Conservation (phyloP, 2,113 vertebrate species). For the Coreoperca whiteheadi region DNA sequence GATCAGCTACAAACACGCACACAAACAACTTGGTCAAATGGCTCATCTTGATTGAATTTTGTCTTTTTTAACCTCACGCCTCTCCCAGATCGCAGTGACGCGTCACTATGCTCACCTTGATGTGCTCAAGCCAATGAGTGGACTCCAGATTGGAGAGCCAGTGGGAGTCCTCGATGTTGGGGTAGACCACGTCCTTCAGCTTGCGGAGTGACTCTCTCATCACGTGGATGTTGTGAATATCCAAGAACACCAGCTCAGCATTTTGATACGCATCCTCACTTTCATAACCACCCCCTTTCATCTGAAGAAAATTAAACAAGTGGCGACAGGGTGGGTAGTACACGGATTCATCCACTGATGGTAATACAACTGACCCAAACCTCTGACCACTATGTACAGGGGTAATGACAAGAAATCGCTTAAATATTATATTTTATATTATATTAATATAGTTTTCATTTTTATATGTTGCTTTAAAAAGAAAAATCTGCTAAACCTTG, state of each 20-base stretch:
- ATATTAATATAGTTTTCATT: background rate
- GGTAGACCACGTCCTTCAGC: slow-evolving; percentile 96
- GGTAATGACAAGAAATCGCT: too few species aligned
- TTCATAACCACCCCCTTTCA: slow-evolving; percentile 97
- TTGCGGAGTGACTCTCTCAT: slow-evolving; percentile 97
- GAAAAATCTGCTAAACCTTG: slow-evolving; percentile 83
- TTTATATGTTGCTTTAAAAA: background rate
- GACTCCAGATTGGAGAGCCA: slow-evolving; percentile 98
- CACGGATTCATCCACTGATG: background rate
- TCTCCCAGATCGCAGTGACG: background rate
- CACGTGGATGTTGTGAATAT: slow-evolving; percentile 99
- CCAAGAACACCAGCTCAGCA: slow-evolving; percentile 95
- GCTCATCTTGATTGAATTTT: background rate
- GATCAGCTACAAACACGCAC: slow-evolving; percentile 86
- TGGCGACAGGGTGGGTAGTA: background rate
- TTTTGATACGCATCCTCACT: slow-evolving; percentile 99
- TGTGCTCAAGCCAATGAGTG: slow-evolving; percentile 98
- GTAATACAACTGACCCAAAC: background rate
- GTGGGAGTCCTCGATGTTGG: slow-evolving; percentile 95
- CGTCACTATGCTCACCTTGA: slow-evolving; percentile 87
- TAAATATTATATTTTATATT: background rate
- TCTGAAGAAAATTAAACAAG: slow-evolving; percentile 78
- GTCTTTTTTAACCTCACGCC: background rate
- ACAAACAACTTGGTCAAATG: background rate
- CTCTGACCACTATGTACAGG: background rate